Percentiles rank a stretch among this genome's conserved stretches.
These are phyloP conservation scores for Aphidius ervi DNA, from an alignment of 1,140 invertebrate genomes.

Conservation along the genomic window DNA sequence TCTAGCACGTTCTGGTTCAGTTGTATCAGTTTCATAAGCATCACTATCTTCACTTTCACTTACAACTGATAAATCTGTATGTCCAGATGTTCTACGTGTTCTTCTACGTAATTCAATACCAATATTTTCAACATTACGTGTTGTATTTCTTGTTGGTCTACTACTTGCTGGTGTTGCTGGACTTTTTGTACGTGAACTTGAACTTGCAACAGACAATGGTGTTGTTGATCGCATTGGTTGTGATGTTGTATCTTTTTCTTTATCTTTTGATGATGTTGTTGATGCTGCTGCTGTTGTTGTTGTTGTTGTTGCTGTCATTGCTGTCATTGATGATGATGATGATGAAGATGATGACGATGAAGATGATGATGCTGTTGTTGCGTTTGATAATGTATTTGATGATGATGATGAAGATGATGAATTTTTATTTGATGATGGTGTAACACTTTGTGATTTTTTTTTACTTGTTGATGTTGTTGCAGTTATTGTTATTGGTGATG, in stretches of 20 bases:
- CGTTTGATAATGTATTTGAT: constrained; percentile 20
- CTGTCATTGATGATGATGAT: constrained; percentile 16
- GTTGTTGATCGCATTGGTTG: constrained; percentile 59
- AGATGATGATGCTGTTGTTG: neutral
- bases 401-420: constrained; percentile 18
- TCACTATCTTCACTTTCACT: constrained; percentile 53
- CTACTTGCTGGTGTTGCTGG: constrained; percentile 54
- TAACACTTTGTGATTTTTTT: constrained; percentile 49
- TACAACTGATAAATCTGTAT: constrained; percentile 42
- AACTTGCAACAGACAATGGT: constrained; percentile 58
- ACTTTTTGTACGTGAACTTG: constrained; percentile 63
- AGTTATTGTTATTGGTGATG: constrained; percentile 19
- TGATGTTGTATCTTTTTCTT: constrained; percentile 41
- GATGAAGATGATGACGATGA: neutral
- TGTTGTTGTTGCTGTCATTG: neutral
- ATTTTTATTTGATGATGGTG: constrained; percentile 28
- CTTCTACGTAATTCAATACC: constrained; percentile 43
- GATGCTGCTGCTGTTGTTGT: no score
- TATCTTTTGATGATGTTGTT: constrained; percentile 22
- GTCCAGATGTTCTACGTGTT: constrained; percentile 47
- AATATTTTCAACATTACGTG: constrained; percentile 33
- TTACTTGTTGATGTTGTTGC: constrained; percentile 28
- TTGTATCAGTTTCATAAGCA: constrained; percentile 46
- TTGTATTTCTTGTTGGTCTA: constrained; percentile 36
- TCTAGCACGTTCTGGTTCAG: constrained; percentile 38